A percentile compares a stretch with the other conserved stretches of the same genome.
Evolutionary conservation across 2,113 vertebrate species (phyloP).

Genomic region (Apodemus sylvaticus): DNA sequence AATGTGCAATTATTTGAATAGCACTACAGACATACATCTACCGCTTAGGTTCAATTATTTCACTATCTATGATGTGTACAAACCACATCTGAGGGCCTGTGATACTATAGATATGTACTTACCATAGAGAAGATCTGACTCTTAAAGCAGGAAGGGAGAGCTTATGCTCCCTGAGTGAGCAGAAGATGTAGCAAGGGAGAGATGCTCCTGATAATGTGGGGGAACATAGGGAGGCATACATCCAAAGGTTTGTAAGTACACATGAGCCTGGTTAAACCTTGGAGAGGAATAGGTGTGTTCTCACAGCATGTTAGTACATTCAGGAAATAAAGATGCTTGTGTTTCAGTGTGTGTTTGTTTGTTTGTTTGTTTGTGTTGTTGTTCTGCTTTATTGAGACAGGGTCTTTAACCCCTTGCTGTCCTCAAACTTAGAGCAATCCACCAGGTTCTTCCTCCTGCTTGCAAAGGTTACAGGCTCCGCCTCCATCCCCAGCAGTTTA

Average conservation of each 20-base stretch:
- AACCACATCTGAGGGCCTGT: not conserved
- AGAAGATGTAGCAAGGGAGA: not conserved
- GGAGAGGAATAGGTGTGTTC: not conserved
- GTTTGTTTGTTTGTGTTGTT: not conserved
- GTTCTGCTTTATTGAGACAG: not conserved
- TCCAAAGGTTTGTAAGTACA: not conserved
- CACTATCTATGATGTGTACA: not conserved
- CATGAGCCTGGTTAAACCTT: not conserved
- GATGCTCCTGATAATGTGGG: not conserved
- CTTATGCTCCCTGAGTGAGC: not conserved
- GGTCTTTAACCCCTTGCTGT: not conserved
- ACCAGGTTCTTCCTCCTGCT: not conserved
- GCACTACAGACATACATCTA: not conserved
- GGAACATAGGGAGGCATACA: not conserved
- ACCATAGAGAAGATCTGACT: not conserved
- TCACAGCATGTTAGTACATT: not conserved
- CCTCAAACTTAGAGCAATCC: not conserved
- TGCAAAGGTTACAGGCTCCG: not conserved
- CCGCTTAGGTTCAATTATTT: not conserved
- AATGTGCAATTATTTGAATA: not conserved
- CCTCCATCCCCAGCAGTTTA: not conserved
- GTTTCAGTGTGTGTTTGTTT: not conserved
- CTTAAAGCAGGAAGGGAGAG: not conserved
- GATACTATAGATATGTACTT: not conserved
- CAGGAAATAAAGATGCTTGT: slow-evolving; percentile 18